Percentiles rank a stretch among this genome's conserved stretches.
These are phyloP conservation scores for Silurus aristotelis DNA, from an alignment of 2,797 vertebrate genomes.

Conservation along the genomic window DNA sequence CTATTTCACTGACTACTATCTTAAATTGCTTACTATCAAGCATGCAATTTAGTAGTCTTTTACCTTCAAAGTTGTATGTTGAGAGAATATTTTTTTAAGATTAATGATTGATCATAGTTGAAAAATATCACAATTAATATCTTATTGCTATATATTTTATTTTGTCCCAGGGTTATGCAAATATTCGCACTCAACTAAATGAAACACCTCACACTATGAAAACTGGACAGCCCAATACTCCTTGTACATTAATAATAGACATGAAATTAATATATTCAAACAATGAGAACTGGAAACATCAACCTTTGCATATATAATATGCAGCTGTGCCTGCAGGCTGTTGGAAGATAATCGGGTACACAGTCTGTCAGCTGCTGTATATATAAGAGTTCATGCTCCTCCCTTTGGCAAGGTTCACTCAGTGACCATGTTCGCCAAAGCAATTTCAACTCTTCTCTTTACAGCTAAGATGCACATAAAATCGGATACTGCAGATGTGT, in stretches of 20 bases:
- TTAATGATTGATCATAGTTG: background rate
- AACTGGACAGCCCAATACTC: background rate
- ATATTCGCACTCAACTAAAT: background rate
- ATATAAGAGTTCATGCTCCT: conserved; percentile 33
- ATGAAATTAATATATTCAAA: conserved; percentile 2
- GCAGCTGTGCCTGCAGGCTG: conserved; percentile 22
- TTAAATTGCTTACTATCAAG: background rate
- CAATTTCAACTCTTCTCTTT: conserved; percentile 24
- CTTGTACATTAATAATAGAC: conserved; percentile 13
- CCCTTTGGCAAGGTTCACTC: conserved; percentile 42
- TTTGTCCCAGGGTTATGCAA: background rate
- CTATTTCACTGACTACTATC: no score
- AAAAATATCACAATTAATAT: background rate
- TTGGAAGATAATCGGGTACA: conserved; percentile 13
- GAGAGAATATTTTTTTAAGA: background rate
- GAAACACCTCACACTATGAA: background rate
- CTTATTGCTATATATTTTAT: background rate
- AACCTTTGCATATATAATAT: conserved; percentile 19
- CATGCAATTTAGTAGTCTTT: background rate
- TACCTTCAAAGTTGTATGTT: background rate
- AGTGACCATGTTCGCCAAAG: conserved; percentile 35
- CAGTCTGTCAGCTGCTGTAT: conserved; percentile 23
- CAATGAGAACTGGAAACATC: background rate
- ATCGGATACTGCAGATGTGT: conserved; percentile 22
- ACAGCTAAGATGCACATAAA: conserved; percentile 24